phyloP scores from a whole-genome alignment of 2,888 invertebrate genomes.

The Coremacera marginata region DNA sequence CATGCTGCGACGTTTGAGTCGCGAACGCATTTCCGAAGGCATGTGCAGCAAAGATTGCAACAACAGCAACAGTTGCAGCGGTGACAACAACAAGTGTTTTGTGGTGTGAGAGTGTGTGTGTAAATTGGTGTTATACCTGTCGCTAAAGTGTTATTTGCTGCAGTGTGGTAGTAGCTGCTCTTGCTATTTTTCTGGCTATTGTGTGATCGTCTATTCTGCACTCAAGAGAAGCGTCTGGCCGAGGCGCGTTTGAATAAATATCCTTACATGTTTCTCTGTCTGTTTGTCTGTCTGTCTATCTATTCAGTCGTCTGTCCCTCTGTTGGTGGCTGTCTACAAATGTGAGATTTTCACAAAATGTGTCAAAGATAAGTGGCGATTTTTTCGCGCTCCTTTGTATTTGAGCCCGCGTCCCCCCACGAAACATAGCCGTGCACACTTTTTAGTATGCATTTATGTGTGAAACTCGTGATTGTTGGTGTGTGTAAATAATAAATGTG shows the following conservation, averaged over 20 bases:
- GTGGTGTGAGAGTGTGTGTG: neutral
- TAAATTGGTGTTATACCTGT: neutral
- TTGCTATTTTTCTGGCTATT: neutral
- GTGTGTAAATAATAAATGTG: constrained; percentile 33
- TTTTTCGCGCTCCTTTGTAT: constrained; percentile 23
- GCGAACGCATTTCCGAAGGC: constrained; percentile 28
- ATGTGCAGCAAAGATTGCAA: neutral
- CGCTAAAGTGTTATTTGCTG: neutral
- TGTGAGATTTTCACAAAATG: constrained; percentile 23
- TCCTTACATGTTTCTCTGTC: neutral
- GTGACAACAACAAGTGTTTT: constrained; percentile 28
- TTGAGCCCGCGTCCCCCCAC: neutral
- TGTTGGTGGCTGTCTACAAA: neutral
- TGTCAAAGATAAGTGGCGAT: constrained; percentile 28
- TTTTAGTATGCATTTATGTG: neutral
- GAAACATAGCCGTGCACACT: neutral
- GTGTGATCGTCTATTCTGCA: neutral
- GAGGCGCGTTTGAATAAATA: constrained; percentile 20
- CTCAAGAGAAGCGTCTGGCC: neutral
- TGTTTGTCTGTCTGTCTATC: neutral
- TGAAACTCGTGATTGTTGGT: constrained; percentile 40
- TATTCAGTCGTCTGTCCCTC: neutral
- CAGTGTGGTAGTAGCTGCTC: neutral
- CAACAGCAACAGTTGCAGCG: neutral
- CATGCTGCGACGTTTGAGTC: constrained; percentile 3